Percentiles rank a stretch among this genome's conserved stretches.
These are phyloP conservation scores for Periophthalmus modestus DNA, from an alignment of 2,113 vertebrate genomes.

Conservation along the genomic window DNA sequence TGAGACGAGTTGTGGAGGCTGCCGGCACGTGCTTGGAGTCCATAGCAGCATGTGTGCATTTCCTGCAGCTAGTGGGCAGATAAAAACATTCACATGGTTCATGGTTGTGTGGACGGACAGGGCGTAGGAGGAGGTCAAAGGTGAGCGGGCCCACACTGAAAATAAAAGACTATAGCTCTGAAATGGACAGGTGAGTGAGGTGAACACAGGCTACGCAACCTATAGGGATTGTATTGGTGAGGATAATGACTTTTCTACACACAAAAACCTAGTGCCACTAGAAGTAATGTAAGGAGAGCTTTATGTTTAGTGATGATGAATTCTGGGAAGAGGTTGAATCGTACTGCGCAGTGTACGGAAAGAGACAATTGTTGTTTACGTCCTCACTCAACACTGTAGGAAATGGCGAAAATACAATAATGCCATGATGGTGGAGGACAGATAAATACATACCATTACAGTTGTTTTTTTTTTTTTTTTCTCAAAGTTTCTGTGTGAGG, in stretches of 20 bases:
- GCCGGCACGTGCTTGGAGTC: constrained; percentile 8
- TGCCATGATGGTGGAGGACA: background rate
- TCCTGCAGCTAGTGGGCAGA: constrained; percentile 15
- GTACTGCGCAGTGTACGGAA: background rate
- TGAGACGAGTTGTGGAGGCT: constrained; percentile 28
- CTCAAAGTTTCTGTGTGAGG: background rate
- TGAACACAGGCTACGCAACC: background rate
- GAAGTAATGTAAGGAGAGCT: background rate
- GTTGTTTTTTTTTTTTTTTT: no score
- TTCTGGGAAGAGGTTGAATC: background rate
- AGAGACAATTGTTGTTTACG: background rate
- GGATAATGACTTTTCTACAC: background rate
- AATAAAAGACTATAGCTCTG: constrained; percentile 14
- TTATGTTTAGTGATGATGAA: background rate
- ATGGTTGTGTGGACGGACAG: constrained; percentile 9
- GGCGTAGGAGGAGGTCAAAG: constrained; percentile 8
- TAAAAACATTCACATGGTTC: constrained; percentile 13
- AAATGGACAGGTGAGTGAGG: constrained; percentile 15
- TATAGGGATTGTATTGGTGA: background rate
- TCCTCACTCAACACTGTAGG: background rate
- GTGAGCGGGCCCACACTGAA: constrained; percentile 31
- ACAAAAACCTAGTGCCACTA: background rate
- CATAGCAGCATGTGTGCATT: constrained; percentile 16
- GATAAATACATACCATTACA: background rate
- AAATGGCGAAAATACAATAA: background rate